Conservation (phyloP, 2,797 vertebrate species). For the Aeoliscus strigatus region DNA sequence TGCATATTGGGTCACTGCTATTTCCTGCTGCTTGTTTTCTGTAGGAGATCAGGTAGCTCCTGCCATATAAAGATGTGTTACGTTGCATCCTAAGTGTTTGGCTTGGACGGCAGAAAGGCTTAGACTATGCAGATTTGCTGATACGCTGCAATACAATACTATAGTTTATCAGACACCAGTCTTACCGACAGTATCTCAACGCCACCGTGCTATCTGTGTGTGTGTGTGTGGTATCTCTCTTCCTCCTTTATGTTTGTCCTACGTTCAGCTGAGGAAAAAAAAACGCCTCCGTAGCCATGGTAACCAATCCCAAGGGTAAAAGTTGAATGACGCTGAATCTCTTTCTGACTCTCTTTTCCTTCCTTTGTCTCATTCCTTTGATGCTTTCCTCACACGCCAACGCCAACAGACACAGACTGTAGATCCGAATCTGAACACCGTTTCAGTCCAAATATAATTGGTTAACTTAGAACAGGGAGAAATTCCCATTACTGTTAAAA, state of each 20-base stretch:
- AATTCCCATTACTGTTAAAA: no score
- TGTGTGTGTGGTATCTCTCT: background rate
- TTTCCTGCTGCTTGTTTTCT: background rate
- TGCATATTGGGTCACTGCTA: slow-evolving; percentile 28
- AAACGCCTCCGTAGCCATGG: slow-evolving; percentile 69
- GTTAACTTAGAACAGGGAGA: no score
- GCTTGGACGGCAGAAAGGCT: background rate
- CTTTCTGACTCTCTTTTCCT: slow-evolving; percentile 39
- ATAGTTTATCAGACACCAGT: no score
- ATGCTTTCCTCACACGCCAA: slow-evolving; percentile 6
- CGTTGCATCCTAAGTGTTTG: slow-evolving; percentile 10
- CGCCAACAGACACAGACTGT: background rate
- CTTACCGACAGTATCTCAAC: slow-evolving; percentile 6
- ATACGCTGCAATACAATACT: background rate
- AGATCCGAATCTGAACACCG: no score
- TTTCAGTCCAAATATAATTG: no score
- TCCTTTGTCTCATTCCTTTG: slow-evolving; percentile 43
- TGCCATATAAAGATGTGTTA: slow-evolving; percentile 22
- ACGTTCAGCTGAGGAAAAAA: slow-evolving; percentile 38
- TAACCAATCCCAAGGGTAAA: slow-evolving; percentile 66
- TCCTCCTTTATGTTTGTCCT: slow-evolving; percentile 41
- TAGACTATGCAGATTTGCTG: background rate
- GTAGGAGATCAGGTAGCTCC: background rate
- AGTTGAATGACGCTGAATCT: slow-evolving; percentile 57
- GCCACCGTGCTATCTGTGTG: slow-evolving; percentile 18